Conservation (phyloP, 2,797 vertebrate genomes). For the Diplodus sargus region DNA sequence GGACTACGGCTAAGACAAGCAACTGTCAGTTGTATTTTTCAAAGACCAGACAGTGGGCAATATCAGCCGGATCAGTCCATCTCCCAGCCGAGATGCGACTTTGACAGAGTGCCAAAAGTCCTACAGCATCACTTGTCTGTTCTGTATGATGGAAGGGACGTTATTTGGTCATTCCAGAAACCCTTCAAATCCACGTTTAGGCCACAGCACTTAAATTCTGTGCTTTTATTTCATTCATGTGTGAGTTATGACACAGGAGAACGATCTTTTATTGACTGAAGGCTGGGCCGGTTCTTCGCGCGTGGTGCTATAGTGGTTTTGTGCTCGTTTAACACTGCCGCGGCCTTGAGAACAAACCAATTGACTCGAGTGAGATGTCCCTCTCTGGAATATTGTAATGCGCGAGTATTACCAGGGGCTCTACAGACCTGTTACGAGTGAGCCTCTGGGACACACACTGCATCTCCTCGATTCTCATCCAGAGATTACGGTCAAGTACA, state of each 20-base stretch:
- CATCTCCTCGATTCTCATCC: conserved; percentile 66
- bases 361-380: conserved; percentile 54
- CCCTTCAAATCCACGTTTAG: conserved; percentile 46
- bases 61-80: conserved; percentile 69
- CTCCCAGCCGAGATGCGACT: conserved; percentile 48
- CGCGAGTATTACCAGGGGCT: conserved; percentile 62
- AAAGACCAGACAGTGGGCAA: conserved; percentile 55
- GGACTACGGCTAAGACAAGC: conserved; percentile 71
- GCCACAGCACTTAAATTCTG: conserved; percentile 16
- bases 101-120: conserved; percentile 61
- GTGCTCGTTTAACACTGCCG: conserved; percentile 44
- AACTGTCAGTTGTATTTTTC: conserved; percentile 75
- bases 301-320: not conserved
- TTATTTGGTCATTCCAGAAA: conserved; percentile 59
- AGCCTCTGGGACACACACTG: conserved; percentile 61
- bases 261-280: conserved; percentile 52
- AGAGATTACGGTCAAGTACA: conserved; percentile 75
- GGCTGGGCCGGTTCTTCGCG: conserved; percentile 15
- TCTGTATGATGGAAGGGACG: conserved; percentile 54
- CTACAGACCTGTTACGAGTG: conserved; percentile 47
- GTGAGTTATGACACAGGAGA: conserved; percentile 43
- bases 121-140: conserved; percentile 41
- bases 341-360: conserved; percentile 59
- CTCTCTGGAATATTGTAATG: conserved; percentile 68
- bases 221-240: conserved; percentile 11